Evolutionary conservation across 2,888 invertebrate genomes (phyloP), one percentile per base, ranked within the genome.

Genomic region (Drosophila emarginata): DNA sequence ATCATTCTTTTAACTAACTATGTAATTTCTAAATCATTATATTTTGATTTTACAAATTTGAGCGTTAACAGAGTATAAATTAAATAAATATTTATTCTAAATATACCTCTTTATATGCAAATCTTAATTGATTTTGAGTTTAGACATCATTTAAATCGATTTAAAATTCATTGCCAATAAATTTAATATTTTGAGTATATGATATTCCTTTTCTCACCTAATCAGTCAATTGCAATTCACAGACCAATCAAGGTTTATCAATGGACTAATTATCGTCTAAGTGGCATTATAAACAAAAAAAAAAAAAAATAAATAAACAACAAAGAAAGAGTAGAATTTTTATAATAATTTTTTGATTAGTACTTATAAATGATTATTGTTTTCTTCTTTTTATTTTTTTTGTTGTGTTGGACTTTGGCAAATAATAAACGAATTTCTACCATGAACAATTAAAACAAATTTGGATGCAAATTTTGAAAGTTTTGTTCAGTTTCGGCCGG

Each of bases 291-390:
- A 28, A 36, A 26, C 4, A 26, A 1, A 4, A 26, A 26, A 26
- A 26, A 4, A 26, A 26, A 64, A 70, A 32, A 65, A 40, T 1
- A 37, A n/a, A 6, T 2, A 28, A 37, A 37, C 37, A n/a, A 23
- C 23, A 23, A 23, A 23, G 2, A 45, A 28, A 69, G 61, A 18
- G 39, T 51, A 80, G 70, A 77, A 78, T 76, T 14, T 65, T 36
- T 40, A 58, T 66, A 32, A 70, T 37, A 9, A 65, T 28, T 52
- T 12, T 69, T 60, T n/a, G 5, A n/a, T 28, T 21, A 15, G 12
- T 28, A 11, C 15, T 40, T 62, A n/a, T 28, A 21, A 18, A 40
- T 4, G 39, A 52, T 23, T 37, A 36, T n/a, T 39, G 2, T 39
- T 39, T 2, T 39, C 1, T 37, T 37, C 4, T 37, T n/a, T 12